Evolutionary conservation across 2,888 invertebrate species (phyloP).

Genomic region (Nebria salina): DNA sequence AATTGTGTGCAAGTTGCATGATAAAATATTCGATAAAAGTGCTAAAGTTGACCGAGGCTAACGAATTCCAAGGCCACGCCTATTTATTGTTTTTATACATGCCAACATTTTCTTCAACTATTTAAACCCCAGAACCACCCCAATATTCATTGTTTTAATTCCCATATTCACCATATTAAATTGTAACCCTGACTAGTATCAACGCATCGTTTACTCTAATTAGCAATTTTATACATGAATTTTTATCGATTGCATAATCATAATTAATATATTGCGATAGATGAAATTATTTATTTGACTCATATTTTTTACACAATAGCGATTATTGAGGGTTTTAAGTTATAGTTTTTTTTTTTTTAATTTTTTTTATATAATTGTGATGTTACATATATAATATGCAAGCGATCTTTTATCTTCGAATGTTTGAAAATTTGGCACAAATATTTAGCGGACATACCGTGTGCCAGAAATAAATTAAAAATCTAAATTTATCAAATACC

Average conservation of each 20-base stretch:
- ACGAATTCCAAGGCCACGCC: conserved; percentile 58
- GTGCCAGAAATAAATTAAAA: neutral
- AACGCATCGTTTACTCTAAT: too few relatives aligned
- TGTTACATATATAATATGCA: neutral
- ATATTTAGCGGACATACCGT: conserved; percentile 1
- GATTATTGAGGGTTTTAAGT: too few relatives aligned
- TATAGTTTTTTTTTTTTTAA: neutral
- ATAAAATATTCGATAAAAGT: conserved; percentile 26
- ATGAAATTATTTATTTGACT: too few relatives aligned
- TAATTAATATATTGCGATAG: too few relatives aligned
- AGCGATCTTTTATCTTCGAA: neutral
- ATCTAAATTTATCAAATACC: neutral
- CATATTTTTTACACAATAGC: too few relatives aligned
- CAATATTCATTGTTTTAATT: too few relatives aligned
- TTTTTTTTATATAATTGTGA: neutral
- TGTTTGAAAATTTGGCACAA: neutral
- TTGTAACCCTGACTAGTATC: too few relatives aligned
- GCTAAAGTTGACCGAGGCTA: conserved; percentile 38
- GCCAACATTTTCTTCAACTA: conserved; percentile 14
- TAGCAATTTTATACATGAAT: too few relatives aligned
- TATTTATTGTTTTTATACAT: conserved; percentile 54
- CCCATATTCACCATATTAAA: too few relatives aligned
- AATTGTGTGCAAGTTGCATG: conserved; percentile 33
- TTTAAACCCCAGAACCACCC: too few relatives aligned
- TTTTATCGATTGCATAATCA: too few relatives aligned